Base-by-base conservation (phyloP, 1,140 invertebrate genomes). In the Lucilia sericata region DNA sequence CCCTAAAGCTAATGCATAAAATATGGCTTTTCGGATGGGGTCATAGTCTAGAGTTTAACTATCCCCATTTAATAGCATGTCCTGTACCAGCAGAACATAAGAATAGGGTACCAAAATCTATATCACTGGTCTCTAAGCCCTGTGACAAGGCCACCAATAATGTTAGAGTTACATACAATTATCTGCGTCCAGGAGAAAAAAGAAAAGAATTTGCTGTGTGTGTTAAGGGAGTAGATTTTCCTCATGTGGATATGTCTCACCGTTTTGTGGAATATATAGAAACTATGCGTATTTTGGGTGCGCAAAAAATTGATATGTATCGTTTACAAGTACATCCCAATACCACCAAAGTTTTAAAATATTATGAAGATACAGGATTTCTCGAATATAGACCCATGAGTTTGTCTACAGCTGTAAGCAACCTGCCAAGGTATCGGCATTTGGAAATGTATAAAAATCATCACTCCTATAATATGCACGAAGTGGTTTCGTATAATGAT, bases 401-500 rank as follows among this genome's bases (percentile, higher is more conserved):
- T 0, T 89, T 98, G 36, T 96, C 97, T 0, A 96, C 96, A 0
- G 95, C 95, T 0, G 95, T 97, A 87, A 96, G 97, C 0, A 98
- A 98, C 88, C 92, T 96, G 7, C 96, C 95, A 0, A 94, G 94
- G 0, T 94, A 97, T 83, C 94, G 96, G 86, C 96, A 97, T 90
- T 93, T 96, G 91, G 97, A 96, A 87, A 92, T 97, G 5, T 95
- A 94, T 55, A 95, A 96, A 88, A 96, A 96, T 89, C 94, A 94
- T 2, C 96, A 95, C 86, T 94, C 96, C 89, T 97, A 97, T 87
- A 91, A 96, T 4, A 96, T 98, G 86, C 97, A 98, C 91, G 97
- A 99, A 90, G 92, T 99, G 25, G 96, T 99, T 84, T 96, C 97
- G 0, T 98, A 98, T 92, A 98, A 98, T 91, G 98, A 99, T 89